A percentile compares a stretch with the other conserved stretches of the same genome.
Evolutionary conservation across 2,113 vertebrate genomes (phyloP).

Genomic region (Microcebus jonahi): DNA sequence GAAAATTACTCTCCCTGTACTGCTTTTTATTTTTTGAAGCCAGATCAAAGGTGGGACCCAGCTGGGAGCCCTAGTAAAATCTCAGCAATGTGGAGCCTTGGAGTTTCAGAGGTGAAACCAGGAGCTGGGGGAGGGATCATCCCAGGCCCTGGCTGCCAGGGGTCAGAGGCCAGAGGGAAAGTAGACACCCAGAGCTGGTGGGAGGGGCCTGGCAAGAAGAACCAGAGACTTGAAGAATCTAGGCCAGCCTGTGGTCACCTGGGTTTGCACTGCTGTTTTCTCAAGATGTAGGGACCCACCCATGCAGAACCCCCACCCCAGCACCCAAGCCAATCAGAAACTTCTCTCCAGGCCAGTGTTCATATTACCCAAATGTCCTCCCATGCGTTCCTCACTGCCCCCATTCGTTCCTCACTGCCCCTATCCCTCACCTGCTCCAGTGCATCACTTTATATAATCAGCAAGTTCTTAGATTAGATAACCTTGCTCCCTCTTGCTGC

Average conservation of each 20-base stretch:
- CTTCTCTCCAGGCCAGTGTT: not conserved
- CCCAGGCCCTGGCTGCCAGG: not conserved
- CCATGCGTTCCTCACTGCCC: not conserved
- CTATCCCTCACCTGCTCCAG: not conserved
- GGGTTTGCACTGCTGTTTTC: not conserved
- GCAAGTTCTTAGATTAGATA: not conserved
- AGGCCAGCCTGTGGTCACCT: not conserved
- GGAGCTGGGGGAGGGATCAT: slow-evolving; percentile 34
- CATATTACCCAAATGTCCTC: not conserved
- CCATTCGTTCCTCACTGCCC: not conserved
- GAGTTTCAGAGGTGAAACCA: slow-evolving; percentile 61
- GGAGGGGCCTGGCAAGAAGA: not conserved
- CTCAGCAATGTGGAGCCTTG: slow-evolving; percentile 67
- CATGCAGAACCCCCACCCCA: not conserved
- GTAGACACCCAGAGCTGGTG: not conserved
- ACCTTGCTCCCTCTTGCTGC: not conserved
- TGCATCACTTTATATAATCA: not conserved
- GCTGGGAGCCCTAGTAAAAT: slow-evolving; percentile 80
- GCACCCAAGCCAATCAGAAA: not conserved
- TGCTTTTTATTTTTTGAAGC: slow-evolving; percentile 81
- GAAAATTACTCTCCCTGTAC: slow-evolving; percentile 74
- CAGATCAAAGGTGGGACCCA: slow-evolving; percentile 83
- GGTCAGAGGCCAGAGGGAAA: slow-evolving; percentile 32
- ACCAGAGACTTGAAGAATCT: not conserved
- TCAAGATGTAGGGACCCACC: not conserved